Evolutionary conservation across 2,113 vertebrate genomes (phyloP).

Genomic region (Xerus inauris): DNA sequence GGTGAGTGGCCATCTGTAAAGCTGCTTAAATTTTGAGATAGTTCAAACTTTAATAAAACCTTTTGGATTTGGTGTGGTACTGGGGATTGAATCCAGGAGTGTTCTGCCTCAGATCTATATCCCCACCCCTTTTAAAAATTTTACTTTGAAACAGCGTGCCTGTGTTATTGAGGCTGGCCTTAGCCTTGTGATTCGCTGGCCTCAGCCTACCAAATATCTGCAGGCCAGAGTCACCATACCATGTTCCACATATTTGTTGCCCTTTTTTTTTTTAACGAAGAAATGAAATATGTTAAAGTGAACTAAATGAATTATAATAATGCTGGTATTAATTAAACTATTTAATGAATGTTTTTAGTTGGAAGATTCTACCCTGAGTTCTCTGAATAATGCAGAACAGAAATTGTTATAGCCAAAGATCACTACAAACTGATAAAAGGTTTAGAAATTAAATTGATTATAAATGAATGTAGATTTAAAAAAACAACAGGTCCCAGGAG

Average conservation of each 20-base stretch:
- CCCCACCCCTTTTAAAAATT: not conserved
- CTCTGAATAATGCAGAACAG: constrained; percentile 19
- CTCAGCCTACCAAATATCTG: not conserved
- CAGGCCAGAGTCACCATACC: not conserved
- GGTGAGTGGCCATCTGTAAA: not conserved
- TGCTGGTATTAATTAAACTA: constrained; percentile 23
- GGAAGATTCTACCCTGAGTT: not conserved
- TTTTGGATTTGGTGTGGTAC: not conserved
- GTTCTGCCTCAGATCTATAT: not conserved
- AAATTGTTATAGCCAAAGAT: not conserved
- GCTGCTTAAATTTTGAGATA: constrained; percentile 25
- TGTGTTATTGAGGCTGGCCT: not conserved
- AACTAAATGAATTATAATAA: not conserved
- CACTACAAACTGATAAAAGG: not conserved
- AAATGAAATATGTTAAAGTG: constrained; percentile 7
- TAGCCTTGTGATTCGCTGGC: not conserved
- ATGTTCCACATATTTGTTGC: not conserved
- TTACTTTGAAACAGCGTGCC: not conserved
- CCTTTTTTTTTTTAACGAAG: not conserved
- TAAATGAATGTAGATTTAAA: not conserved
- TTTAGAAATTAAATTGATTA: constrained; percentile 38
- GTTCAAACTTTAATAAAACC: constrained; percentile 35
- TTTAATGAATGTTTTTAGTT: constrained; percentile 37
- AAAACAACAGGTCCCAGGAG: not conserved
- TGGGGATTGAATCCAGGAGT: not conserved